Percentiles rank a stretch among this genome's conserved stretches.
These are phyloP conservation scores for Allacma fusca DNA, from an alignment of 2,888 invertebrate species.

Conservation along the genomic window DNA sequence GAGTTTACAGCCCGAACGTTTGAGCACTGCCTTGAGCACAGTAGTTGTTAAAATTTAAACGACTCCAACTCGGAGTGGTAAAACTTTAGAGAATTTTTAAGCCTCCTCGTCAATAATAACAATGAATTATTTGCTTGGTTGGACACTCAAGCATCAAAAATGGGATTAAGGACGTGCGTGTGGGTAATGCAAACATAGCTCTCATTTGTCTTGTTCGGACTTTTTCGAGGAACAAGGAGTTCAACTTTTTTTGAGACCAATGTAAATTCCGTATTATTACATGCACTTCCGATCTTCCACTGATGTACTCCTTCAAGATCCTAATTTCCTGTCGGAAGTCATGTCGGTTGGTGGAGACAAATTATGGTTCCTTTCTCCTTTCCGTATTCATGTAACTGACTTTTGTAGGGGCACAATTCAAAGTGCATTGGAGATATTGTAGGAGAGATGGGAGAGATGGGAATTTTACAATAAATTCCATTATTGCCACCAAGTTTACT, in stretches of 20 bases:
- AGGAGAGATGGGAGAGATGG: background rate
- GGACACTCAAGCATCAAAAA: too few relatives aligned
- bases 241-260: too few relatives aligned
- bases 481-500: constrained; percentile 30
- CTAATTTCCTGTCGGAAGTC: constrained; percentile 35
- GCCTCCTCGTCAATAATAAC: too few relatives aligned
- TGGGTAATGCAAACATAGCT: too few relatives aligned
- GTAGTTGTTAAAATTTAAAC: background rate
- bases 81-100: too few relatives aligned
- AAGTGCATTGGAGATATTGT: background rate
- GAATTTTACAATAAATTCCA: constrained; percentile 5
- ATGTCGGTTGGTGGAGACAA: constrained; percentile 2
- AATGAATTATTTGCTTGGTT: too few relatives aligned
- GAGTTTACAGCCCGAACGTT: background rate
- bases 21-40: background rate
- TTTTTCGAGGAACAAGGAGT: too few relatives aligned
- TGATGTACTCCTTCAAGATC: background rate
- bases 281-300: too few relatives aligned
- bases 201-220: too few relatives aligned
- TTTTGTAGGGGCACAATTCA: background rate
- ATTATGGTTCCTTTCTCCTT: background rate
- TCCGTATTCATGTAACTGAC: background rate
- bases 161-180: too few relatives aligned
- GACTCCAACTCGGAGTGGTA: too few relatives aligned
- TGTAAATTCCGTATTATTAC: too few relatives aligned